Percentiles rank a stretch among this genome's conserved stretches.
These are phyloP conservation scores for Aspidoscelis tigris DNA, from an alignment of 2,113 vertebrate genomes.

Conservation along the genomic window DNA sequence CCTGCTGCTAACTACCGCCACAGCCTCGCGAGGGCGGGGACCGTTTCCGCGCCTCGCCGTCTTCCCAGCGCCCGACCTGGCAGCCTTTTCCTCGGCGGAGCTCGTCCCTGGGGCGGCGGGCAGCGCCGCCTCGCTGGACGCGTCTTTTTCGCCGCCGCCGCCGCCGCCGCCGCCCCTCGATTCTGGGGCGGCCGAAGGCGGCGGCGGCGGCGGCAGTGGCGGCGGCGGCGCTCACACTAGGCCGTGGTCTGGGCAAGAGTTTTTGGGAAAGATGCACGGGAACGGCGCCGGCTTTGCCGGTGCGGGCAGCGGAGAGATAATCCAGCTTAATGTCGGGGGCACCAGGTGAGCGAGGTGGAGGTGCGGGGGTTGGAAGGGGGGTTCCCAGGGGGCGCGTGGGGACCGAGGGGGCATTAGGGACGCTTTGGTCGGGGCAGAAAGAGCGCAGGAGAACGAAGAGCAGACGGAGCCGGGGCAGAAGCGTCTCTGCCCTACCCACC, in stretches of 20 bases:
- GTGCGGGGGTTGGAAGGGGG: neutral
- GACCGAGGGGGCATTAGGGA: neutral
- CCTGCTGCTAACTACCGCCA: neutral
- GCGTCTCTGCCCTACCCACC: neutral
- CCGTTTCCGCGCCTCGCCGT: neutral
- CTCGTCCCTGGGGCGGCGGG: neutral
- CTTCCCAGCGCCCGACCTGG: neutral
- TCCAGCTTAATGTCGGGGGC: constrained; percentile 94
- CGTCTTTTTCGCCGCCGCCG: constrained; percentile 11
- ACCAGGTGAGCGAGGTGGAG: constrained; percentile 79
- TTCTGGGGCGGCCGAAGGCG: constrained; percentile 37
- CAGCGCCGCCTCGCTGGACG: constrained; percentile 13
- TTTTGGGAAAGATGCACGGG: constrained; percentile 82
- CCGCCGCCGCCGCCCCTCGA: constrained; percentile 35
- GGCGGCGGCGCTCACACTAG: constrained; percentile 12
- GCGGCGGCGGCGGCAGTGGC: constrained; percentile 25
- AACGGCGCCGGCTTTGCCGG: constrained; percentile 76
- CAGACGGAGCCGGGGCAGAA: neutral
- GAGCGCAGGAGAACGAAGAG: neutral
- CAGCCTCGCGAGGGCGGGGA: neutral
- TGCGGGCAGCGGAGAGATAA: constrained; percentile 89
- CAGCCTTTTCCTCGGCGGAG: neutral
- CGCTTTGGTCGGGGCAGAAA: neutral
- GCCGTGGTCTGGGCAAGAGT: constrained; percentile 24
- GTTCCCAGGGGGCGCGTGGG: neutral